These are phyloP conservation scores for Oxyruncus cristatus DNA, from an alignment of 2,113 vertebrate genomes.

Conservation along the genomic window DNA sequence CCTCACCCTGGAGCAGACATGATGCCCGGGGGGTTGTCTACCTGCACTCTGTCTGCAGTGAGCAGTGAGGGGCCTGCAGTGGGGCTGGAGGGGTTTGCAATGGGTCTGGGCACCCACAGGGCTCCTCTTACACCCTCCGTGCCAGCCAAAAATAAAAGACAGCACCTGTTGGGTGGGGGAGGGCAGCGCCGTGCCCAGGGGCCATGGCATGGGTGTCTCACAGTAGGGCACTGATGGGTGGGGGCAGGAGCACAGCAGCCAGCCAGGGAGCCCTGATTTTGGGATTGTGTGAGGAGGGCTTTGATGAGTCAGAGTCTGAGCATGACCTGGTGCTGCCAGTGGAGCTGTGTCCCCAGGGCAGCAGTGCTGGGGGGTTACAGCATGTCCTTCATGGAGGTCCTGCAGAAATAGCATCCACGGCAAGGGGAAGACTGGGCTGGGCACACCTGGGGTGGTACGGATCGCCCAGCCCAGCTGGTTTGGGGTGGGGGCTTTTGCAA, in stretches of 20 bases:
- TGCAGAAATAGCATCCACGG: background rate
- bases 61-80: background rate
- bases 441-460: rapidly evolving
- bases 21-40: background rate
- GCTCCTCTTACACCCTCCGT: background rate
- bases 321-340: background rate
- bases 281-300: rapidly evolving
- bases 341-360: rapidly evolving
- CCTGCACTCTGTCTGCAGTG: background rate
- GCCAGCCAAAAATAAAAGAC: slow-evolving; percentile 65
- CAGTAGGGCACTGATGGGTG: rapidly evolving
- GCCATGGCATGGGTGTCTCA: background rate
- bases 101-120: background rate
- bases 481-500: background rate
- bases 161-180: slow-evolving; percentile 52
- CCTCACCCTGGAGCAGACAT: rapidly evolving
- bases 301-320: background rate
- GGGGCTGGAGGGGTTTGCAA: background rate
- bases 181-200: background rate
- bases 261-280: rapidly evolving
- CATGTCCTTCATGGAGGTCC: rapidly evolving
- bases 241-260: background rate
- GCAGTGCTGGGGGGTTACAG: background rate
- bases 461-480: background rate
- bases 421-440: background rate